These are phyloP conservation scores for Passerina amoena DNA, from an alignment of 2,113 vertebrate genomes.

Conservation along the genomic window DNA sequence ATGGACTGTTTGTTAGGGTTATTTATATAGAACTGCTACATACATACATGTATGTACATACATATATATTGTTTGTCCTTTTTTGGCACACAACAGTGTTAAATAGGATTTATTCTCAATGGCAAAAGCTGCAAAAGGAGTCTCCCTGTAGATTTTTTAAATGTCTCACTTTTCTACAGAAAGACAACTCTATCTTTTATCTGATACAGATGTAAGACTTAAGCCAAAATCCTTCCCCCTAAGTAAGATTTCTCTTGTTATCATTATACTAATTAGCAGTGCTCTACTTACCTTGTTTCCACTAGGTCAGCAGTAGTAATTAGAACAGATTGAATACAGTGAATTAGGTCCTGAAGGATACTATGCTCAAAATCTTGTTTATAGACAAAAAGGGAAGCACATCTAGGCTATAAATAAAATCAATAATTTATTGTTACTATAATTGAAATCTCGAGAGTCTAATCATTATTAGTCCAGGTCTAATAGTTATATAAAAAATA, in stretches of 20 bases:
- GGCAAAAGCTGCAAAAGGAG: not conserved
- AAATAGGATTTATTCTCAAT: not conserved
- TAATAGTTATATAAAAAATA: not conserved
- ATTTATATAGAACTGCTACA: not conserved
- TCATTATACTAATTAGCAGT: slow-evolving; percentile 41
- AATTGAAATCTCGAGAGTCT: not conserved
- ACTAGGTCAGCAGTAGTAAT: slow-evolving; percentile 35
- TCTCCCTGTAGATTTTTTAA: not conserved
- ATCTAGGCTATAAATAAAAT: not conserved
- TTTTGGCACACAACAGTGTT: not conserved
- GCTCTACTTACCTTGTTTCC: slow-evolving; percentile 47
- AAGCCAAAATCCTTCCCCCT: not conserved
- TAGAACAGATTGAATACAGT: slow-evolving; percentile 21
- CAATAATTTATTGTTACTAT: not conserved
- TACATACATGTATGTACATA: not conserved
- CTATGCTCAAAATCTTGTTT: not conserved
- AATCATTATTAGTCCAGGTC: not conserved
- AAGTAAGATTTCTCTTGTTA: not conserved
- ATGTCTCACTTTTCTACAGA: not conserved
- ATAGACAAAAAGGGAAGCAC: not conserved
- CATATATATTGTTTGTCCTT: rapidly evolving
- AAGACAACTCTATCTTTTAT: not conserved
- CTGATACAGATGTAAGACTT: not conserved
- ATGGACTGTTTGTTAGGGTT: not conserved
- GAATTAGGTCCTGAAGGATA: slow-evolving; percentile 19